Conservation (phyloP, 1,140 invertebrate genomes). For the Drosophila quadrilineata region DNA sequence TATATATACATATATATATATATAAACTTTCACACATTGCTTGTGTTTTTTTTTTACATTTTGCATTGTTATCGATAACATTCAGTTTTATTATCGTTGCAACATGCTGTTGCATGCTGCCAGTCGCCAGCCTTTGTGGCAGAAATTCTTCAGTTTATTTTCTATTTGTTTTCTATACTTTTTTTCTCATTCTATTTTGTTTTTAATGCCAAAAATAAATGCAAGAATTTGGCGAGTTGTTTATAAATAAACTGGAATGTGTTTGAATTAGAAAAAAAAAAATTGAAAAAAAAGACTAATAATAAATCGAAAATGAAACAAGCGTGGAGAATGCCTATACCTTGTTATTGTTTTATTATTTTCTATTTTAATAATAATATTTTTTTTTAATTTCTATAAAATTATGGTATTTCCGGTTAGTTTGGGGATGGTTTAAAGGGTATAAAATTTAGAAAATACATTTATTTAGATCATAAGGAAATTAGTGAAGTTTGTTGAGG, state of each 20-base stretch:
- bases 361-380: constrained; percentile 7
- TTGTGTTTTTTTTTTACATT: neutral
- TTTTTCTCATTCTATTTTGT: too few species aligned
- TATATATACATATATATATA: neutral
- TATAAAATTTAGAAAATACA: too few species aligned
- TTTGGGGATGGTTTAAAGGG: too few species aligned
- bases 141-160: constrained; percentile 40
- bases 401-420: constrained; percentile 40
- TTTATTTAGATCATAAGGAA: constrained; percentile 5
- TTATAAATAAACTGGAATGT: constrained; percentile 79
- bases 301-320: too few species aligned
- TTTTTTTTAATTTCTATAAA: constrained; percentile 9
- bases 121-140: neutral
- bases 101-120: constrained; percentile 11
- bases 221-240: constrained; percentile 68
- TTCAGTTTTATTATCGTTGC: constrained; percentile 28
- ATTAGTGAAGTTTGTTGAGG: too few species aligned
- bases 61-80: constrained; percentile 62
- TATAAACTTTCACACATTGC: neutral
- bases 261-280: constrained; percentile 62
- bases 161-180: constrained; percentile 24
- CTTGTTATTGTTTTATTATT: neutral
- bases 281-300: too few species aligned
- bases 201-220: constrained; percentile 74
- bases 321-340: too few species aligned